phyloP scores from a whole-genome alignment of 2,888 invertebrate genomes.

The Labia minor region DNA sequence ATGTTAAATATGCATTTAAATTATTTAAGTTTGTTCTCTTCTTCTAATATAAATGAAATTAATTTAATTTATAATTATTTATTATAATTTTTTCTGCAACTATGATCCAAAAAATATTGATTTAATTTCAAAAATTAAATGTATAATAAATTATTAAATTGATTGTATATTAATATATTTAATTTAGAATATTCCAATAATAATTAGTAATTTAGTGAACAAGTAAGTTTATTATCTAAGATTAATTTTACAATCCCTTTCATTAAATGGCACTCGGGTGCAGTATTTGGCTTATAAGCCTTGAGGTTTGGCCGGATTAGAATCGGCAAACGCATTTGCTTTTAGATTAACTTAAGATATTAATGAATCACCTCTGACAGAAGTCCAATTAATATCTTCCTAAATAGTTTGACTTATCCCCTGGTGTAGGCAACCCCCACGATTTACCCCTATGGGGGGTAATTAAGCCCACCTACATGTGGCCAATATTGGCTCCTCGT shows the following conservation, averaged over 20 bases:
- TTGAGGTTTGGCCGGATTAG: neutral
- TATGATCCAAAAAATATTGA: too few species aligned
- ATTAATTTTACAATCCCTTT: neutral
- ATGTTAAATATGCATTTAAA: too few species aligned
- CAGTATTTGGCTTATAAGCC: neutral
- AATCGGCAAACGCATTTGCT: neutral
- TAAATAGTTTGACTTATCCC: conserved; percentile 7
- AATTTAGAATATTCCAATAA: too few species aligned
- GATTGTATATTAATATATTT: too few species aligned
- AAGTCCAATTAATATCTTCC: conserved; percentile 7
- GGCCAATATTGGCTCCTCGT: neutral
- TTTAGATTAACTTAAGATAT: conserved; percentile 8
- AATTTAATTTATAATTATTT: too few species aligned
- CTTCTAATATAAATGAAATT: too few species aligned
- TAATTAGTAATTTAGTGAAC: too few species aligned
- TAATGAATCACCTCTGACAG: conserved; percentile 13
- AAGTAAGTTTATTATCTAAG: too few species aligned
- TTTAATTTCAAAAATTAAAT: too few species aligned
- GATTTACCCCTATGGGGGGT: neutral
- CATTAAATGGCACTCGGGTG: neutral
- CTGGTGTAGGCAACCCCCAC: neutral
- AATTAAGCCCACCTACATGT: conserved; percentile 13
- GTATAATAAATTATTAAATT: too few species aligned
- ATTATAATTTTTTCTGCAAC: too few species aligned
- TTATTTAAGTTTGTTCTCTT: too few species aligned